Evolutionary conservation across 2,113 vertebrate genomes (phyloP), one percentile per base, ranked within the genome.

Genomic region (Leuciscus idus): DNA sequence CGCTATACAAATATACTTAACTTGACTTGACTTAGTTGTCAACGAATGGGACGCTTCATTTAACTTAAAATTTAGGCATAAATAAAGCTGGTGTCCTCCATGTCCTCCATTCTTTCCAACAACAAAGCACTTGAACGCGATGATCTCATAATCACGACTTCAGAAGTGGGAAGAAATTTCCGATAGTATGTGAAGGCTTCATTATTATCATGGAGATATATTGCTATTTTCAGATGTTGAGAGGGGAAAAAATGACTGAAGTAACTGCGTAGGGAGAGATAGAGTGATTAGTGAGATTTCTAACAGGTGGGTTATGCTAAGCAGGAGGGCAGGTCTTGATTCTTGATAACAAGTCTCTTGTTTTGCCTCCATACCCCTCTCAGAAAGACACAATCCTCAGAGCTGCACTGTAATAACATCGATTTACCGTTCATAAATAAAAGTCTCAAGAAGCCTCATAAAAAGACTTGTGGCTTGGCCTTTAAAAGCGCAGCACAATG

Each of bases 401-500:
- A 80, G 55, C 86, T 81, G 43, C 4, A 48, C 85, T 90, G 89
- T 73, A 88, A 91, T 90, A 92, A 92, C 89, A 89, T 36, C 84
- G 87, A 89, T 91, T 88, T 91, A 89, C 68, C 62, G 50, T 64
- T 79, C 66, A 62, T 90, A 88, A 90, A 86, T 89, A 87, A 84
- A 85, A 85, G 33, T 70, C 85, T 84, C 33, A 88, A 87, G 86
- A 77, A 90, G 89, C 61, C 72, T 73, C 83, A 64, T 90, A 85
- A 90, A 91, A 86, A 76, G n/a, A 75, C 73, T 84, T 66, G 73
- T 66, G 86, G 52, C 76, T 85, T 77, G 80, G 87, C 89, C 86
- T 87, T 88, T 90, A 80, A 84, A 92, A 87, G n/a, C 59, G 83
- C 86, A 80, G 80, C 76, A 91, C 90, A 89, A 92, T 91, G 75